phyloP scores from a whole-genome alignment of 2,113 vertebrate species.

The Scalopus aquaticus region DNA sequence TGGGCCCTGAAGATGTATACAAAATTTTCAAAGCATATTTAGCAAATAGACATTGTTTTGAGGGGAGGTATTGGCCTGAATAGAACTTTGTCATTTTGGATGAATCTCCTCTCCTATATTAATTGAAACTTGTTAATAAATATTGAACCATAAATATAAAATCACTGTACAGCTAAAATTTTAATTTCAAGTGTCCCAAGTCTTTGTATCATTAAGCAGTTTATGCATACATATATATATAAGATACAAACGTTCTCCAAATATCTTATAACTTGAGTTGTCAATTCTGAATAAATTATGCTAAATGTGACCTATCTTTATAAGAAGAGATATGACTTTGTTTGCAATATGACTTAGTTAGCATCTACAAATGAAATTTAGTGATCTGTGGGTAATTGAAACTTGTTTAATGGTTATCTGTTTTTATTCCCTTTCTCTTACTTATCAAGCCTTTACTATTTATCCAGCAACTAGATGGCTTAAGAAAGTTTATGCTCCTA shows the following conservation, averaged over 20 bases:
- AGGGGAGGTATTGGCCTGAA: fast-evolving
- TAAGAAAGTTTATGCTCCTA: neutral
- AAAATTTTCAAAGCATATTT: neutral
- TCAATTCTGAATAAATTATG: conserved; percentile 54
- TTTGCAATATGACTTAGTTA: neutral
- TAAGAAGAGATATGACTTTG: neutral
- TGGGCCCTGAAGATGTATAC: neutral
- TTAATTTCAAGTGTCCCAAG: neutral
- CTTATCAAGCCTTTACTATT: neutral
- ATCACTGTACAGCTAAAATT: neutral
- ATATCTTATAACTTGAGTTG: neutral
- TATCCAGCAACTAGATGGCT: neutral
- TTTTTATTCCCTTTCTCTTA: neutral
- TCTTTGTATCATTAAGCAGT: neutral
- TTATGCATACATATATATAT: neutral
- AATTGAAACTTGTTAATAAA: conserved; percentile 10
- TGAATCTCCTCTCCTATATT: neutral
- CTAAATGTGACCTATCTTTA: neutral
- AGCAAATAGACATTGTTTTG: neutral
- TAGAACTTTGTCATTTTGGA: neutral
- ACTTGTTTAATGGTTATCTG: neutral
- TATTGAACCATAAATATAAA: neutral
- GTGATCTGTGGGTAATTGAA: neutral
- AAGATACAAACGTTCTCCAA: neutral
- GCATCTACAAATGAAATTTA: neutral